Evolutionary conservation across 2,113 vertebrate genomes (phyloP).

Genomic region (Dromiciops gliroides): DNA sequence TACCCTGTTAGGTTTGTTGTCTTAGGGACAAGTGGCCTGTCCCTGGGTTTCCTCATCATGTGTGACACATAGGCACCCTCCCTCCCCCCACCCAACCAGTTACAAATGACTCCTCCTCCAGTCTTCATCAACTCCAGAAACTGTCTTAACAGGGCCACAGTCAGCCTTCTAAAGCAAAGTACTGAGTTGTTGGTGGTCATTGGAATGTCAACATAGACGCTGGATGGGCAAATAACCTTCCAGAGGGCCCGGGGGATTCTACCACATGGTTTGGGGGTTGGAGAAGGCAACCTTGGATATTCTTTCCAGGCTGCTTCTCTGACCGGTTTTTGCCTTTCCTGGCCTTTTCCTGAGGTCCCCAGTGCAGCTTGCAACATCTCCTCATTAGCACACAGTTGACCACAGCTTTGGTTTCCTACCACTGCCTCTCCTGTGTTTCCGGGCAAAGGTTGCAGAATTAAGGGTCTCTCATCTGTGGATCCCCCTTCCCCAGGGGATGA

Average conservation of each 20-base stretch:
- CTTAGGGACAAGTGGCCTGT: not conserved
- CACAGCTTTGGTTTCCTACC: slow-evolving; percentile 29
- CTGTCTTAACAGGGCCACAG: not conserved
- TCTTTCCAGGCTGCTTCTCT: not conserved
- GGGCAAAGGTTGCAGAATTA: not conserved
- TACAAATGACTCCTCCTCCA: not conserved
- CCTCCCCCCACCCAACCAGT: no score
- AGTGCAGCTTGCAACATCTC: slow-evolving; percentile 38
- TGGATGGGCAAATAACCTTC: not conserved
- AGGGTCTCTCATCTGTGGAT: not conserved
- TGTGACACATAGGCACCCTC: not conserved
- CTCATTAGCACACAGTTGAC: slow-evolving; percentile 24
- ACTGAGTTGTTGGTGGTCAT: not conserved
- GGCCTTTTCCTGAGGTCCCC: not conserved
- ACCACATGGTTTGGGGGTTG: not conserved
- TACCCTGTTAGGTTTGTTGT: not conserved
- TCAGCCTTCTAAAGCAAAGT: not conserved
- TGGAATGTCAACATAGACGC: not conserved
- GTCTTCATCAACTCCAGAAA: not conserved
- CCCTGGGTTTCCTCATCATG: not conserved
- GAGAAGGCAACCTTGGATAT: not conserved
- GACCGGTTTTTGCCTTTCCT: slow-evolving; percentile 1
- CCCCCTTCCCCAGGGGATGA: not conserved
- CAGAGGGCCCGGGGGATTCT: not conserved
- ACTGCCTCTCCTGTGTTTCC: slow-evolving; percentile 28